Evolutionary conservation across 2,888 invertebrate genomes (phyloP).

Genomic region (Drosophila kanekoi): DNA sequence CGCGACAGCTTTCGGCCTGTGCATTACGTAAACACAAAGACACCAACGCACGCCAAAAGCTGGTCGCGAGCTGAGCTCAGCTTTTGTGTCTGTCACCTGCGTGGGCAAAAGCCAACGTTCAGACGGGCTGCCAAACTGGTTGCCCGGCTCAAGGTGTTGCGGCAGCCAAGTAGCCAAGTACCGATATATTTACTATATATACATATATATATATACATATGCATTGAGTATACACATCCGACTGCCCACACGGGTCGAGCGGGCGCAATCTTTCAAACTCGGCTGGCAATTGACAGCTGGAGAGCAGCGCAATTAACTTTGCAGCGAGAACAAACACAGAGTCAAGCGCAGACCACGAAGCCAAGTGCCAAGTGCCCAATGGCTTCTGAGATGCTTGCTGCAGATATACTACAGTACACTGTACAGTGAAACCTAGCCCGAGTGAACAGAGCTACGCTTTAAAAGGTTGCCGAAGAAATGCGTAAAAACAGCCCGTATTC

Average conservation of each 20-base stretch:
- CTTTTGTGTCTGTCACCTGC: conserved; percentile 44
- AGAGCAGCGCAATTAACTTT: conserved; percentile 61
- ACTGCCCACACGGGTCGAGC: conserved; percentile 38
- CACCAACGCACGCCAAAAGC: conserved; percentile 40
- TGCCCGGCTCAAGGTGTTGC: conserved; percentile 46
- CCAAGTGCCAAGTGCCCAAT: conserved; percentile 13
- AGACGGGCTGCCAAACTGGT: conserved; percentile 53
- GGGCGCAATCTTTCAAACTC: conserved; percentile 44
- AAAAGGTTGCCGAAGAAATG: too few relatives aligned
- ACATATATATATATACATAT: not conserved
- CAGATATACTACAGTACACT: conserved; percentile 11
- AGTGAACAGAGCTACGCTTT: not conserved
- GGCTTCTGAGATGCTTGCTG: conserved; percentile 29
- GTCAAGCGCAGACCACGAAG: conserved; percentile 34
- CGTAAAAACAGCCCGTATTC: too few relatives aligned
- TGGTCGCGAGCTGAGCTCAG: conserved; percentile 22
- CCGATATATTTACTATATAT: conserved; percentile 6
- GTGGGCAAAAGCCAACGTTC: conserved; percentile 55
- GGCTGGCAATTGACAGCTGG: conserved; percentile 55
- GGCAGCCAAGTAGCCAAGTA: conserved; percentile 26
- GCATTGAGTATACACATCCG: conserved; percentile 4
- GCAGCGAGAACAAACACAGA: conserved; percentile 42
- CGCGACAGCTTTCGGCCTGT: conserved; percentile 32
- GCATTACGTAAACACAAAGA: conserved; percentile 51
- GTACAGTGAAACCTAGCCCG: not conserved